Evolutionary conservation across 2,113 vertebrate species (phyloP).

Genomic region (Cyrtonyx montezumae): DNA sequence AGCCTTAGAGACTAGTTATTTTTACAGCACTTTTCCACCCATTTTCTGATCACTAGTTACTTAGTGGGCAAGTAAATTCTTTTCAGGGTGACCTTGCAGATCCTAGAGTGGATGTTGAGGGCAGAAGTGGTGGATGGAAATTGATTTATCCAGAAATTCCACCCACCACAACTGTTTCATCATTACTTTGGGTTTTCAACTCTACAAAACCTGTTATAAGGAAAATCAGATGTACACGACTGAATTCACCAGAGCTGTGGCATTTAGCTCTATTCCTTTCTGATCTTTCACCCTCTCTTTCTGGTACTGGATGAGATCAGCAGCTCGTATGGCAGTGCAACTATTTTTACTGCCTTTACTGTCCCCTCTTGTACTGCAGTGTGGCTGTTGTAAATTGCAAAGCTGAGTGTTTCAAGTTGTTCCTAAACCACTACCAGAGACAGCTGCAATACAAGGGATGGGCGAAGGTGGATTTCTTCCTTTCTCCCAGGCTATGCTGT

Average conservation of each 20-base stretch:
- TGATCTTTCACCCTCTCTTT: not conserved
- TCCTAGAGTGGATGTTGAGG: not conserved
- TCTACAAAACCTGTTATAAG: not conserved
- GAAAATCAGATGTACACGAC: not conserved
- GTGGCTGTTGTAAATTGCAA: not conserved
- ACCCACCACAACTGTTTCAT: not conserved
- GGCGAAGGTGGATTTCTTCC: not conserved
- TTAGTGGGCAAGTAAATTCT: not conserved
- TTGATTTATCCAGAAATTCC: not conserved
- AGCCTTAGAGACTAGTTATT: fast-evolving
- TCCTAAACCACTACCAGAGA: not conserved
- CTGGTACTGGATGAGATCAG: not conserved
- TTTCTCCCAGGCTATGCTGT: not conserved
- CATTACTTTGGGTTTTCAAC: not conserved
- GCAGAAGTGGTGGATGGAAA: not conserved
- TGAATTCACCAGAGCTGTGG: not conserved
- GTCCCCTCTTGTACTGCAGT: not conserved
- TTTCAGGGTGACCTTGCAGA: not conserved
- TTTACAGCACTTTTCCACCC: not conserved
- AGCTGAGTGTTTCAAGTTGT: not conserved
- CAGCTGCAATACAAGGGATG: not conserved
- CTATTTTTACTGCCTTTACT: not conserved
- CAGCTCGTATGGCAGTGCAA: not conserved
- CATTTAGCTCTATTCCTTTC: not conserved
- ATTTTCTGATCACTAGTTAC: not conserved